These are phyloP conservation scores for Maconellicoccus hirsutus DNA, from an alignment of 1,140 invertebrate species.

Conservation along the genomic window DNA sequence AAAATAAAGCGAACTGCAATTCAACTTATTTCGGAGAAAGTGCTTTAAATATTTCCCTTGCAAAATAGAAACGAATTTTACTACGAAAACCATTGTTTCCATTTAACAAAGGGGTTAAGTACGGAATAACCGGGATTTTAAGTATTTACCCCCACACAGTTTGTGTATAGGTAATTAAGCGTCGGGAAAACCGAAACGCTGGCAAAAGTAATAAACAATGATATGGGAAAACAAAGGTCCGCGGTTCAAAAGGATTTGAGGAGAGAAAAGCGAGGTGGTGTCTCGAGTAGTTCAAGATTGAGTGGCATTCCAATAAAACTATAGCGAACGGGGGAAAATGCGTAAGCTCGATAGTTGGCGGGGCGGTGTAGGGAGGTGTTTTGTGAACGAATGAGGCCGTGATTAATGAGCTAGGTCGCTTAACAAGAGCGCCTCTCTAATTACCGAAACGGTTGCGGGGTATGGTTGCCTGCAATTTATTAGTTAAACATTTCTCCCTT, in stretches of 20 bases:
- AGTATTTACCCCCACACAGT: slow-evolving; percentile 10
- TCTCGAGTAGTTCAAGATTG: slow-evolving; percentile 14
- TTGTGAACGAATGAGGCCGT: slow-evolving; percentile 22
- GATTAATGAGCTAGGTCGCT: slow-evolving; percentile 22
- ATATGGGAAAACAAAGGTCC: slow-evolving; percentile 16
- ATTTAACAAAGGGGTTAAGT: slow-evolving; percentile 9
- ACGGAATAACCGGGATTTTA: slow-evolving; percentile 3
- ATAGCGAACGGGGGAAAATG: slow-evolving; percentile 7
- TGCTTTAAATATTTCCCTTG: neutral
- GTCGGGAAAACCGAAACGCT: neutral
- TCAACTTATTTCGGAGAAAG: neutral
- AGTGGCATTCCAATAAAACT: slow-evolving; percentile 20
- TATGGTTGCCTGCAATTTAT: slow-evolving; percentile 4
- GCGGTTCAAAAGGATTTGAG: neutral
- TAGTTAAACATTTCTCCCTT: neutral
- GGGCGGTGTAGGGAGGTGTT: neutral
- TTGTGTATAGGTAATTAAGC: slow-evolving; percentile 21
- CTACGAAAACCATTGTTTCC: neutral
- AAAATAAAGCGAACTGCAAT: slow-evolving; percentile 4
- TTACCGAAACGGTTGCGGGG: slow-evolving; percentile 10
- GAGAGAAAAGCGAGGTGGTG: neutral
- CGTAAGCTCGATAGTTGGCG: slow-evolving; percentile 12
- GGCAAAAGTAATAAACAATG: slow-evolving; percentile 13
- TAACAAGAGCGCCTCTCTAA: slow-evolving; percentile 20
- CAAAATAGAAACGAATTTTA: neutral